Percentiles rank a stretch among this genome's conserved stretches.
These are phyloP conservation scores for Harpagoxenus sublaevis DNA, from an alignment of 2,888 invertebrate genomes.

Conservation along the genomic window DNA sequence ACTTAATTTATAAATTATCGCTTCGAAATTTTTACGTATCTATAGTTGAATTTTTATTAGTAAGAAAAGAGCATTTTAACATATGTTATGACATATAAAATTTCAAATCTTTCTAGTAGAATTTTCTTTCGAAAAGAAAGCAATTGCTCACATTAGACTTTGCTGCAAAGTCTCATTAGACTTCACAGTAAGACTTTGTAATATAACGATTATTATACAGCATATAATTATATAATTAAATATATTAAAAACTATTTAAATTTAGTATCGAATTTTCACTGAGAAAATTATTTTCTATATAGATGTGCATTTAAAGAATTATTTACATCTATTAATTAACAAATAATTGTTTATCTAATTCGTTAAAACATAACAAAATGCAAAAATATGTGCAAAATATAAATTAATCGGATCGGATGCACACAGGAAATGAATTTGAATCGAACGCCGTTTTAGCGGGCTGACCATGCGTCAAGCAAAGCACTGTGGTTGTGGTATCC, in stretches of 20 bases:
- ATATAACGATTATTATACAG: background rate
- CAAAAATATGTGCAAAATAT: background rate
- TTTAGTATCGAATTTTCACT: background rate
- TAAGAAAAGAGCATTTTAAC: background rate
- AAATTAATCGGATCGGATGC: background rate
- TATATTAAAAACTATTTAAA: background rate
- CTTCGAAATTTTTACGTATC: background rate
- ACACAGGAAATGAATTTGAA: slow-evolving; percentile 14
- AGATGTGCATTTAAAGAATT: background rate
- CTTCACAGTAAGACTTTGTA: background rate
- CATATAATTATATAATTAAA: background rate
- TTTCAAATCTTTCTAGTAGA: background rate
- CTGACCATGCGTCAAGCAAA: slow-evolving; percentile 44
- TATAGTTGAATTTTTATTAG: background rate
- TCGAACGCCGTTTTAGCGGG: slow-evolving; percentile 46
- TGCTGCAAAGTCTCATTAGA: too few species aligned
- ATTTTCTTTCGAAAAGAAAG: background rate
- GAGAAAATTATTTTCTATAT: background rate
- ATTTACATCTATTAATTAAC: background rate
- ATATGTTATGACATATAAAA: background rate
- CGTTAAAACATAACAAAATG: background rate
- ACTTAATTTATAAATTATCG: background rate
- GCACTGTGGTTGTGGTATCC: background rate
- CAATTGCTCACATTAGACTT: background rate
- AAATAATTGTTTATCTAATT: background rate